Evolutionary conservation across 2,888 invertebrate genomes (phyloP), one percentile per base, ranked within the genome.

Genomic region (Standfussiana lucernea): DNA sequence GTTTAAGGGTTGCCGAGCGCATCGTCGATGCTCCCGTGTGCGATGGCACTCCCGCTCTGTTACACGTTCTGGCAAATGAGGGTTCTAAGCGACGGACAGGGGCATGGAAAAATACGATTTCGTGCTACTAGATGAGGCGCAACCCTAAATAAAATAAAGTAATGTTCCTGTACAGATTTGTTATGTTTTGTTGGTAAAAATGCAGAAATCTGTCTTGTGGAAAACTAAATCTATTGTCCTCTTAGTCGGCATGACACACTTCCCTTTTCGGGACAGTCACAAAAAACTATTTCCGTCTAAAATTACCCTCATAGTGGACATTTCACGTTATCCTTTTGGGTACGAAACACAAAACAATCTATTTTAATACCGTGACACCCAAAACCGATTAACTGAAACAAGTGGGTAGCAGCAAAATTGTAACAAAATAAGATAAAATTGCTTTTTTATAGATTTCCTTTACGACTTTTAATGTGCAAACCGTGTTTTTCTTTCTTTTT

Each of bases 371-470:
- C 28, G 13, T 56, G 42, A 62, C 50, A 64, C 28, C 28, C 47
- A 64, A 75, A 50, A 47, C 71, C 50, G 42, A 72, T 76, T 72
- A 62, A 45, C 56, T 50, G 47, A 67, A 73, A 72, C 68, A 72
- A 71, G 56, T 42, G 32, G 72, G 71, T 42, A 75, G 35, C 64
- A 56, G 72, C n/a, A 42, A 72, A 76, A 78, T 71, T 76, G 50
- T 64, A 64, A 61, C 42, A 67, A 72, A 86, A 80, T 80, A 76
- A 81, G 59, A 72, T 74, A 72, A 74, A 81, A 82, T 85, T 71
- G 75, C 69, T 69, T 77, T 75, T 72, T 56, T 50, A 53, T 82
- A 83, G 72, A 81, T 83, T 85, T 71, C 85, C 72, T 80, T 64
- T 21, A 56, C 64, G 80, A 73, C 28, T 83, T 83, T 72, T 65